Percentiles rank a stretch among this genome's conserved stretches.
These are phyloP conservation scores for Chrysomela aeneicollis DNA, from an alignment of 2,888 invertebrate species.

Conservation along the genomic window DNA sequence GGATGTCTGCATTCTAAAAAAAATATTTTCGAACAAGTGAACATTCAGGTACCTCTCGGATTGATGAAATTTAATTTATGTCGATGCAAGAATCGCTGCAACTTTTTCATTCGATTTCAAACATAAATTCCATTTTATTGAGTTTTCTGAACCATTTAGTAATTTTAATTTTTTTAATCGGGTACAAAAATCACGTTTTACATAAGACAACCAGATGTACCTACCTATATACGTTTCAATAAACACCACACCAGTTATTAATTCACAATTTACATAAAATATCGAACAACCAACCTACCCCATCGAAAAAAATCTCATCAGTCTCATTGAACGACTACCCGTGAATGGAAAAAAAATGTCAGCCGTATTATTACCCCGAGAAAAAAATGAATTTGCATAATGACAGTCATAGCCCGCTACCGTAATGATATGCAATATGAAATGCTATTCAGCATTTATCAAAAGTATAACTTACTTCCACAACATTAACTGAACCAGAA, in stretches of 20 bases:
- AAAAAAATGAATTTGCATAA: slow-evolving; percentile 30
- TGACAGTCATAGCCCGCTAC: slow-evolving; percentile 29
- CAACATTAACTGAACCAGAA: slow-evolving; percentile 23
- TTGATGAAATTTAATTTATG: too few species aligned
- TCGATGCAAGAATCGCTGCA: too few species aligned
- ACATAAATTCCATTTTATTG: too few species aligned
- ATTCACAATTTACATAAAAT: slow-evolving; percentile 1
- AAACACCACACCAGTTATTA: not conserved
- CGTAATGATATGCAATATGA: slow-evolving; percentile 29
- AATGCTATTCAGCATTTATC: slow-evolving; percentile 21
- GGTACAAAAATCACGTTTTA: too few species aligned
- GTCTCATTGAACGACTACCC: slow-evolving; percentile 16
- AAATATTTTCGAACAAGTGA: too few species aligned
- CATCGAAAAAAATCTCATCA: not conserved
- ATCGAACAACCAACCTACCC: not conserved
- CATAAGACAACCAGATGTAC: too few species aligned
- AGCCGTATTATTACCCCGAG: slow-evolving; percentile 15
- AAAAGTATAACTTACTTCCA: slow-evolving; percentile 25
- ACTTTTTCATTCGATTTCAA: too few species aligned
- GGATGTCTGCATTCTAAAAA: not conserved
- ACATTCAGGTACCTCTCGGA: too few species aligned
- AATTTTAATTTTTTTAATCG: too few species aligned
- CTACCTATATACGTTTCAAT: not conserved
- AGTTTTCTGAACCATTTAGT: too few species aligned
- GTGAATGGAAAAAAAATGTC: slow-evolving; percentile 19